Percentiles rank a stretch among this genome's conserved stretches.
These are phyloP conservation scores for Megalurothrips usitatus DNA, from an alignment of 2,888 invertebrate species.

Conservation along the genomic window DNA sequence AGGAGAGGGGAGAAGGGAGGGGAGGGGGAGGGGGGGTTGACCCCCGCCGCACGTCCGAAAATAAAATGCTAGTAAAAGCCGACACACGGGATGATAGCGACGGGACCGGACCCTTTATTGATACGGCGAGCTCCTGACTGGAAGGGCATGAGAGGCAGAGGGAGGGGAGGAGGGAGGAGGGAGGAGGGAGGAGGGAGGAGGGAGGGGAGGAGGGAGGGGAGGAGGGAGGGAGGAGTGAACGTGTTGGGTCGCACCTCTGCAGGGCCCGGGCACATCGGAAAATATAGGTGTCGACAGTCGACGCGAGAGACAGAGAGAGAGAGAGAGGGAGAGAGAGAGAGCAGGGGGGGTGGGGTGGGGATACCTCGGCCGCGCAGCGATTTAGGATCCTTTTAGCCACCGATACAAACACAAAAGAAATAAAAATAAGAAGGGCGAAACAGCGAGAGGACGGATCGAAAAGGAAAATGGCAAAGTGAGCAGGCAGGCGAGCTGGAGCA, in stretches of 20 bases:
- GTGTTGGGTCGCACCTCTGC: too few species aligned
- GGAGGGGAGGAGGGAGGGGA: background rate
- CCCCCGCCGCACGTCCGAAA: background rate
- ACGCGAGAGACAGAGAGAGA: background rate
- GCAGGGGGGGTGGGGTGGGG: background rate
- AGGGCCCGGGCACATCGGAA: background rate
- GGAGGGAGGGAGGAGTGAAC: background rate
- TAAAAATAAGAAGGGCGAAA: too few species aligned
- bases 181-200: background rate
- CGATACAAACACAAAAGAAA: too few species aligned
- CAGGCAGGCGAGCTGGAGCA: too few species aligned
- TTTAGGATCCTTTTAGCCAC: background rate
- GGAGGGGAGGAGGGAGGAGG: background rate
- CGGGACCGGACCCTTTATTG: background rate
- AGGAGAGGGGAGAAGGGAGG: background rate
- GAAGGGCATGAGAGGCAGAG: background rate
- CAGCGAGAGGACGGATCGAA: too few species aligned
- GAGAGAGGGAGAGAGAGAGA: too few species aligned
- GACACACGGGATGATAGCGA: background rate
- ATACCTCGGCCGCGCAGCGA: background rate
- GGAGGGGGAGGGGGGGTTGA: background rate
- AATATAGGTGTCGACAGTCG: background rate
- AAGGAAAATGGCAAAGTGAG: too few species aligned
- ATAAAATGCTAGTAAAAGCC: constrained; percentile 21
- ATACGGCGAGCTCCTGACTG: background rate